A percentile compares a stretch with the other conserved stretches of the same genome.
These are phyloP conservation scores for Drosophila eugracilis DNA, from an alignment of 1,140 invertebrate species.

Conservation along the genomic window DNA sequence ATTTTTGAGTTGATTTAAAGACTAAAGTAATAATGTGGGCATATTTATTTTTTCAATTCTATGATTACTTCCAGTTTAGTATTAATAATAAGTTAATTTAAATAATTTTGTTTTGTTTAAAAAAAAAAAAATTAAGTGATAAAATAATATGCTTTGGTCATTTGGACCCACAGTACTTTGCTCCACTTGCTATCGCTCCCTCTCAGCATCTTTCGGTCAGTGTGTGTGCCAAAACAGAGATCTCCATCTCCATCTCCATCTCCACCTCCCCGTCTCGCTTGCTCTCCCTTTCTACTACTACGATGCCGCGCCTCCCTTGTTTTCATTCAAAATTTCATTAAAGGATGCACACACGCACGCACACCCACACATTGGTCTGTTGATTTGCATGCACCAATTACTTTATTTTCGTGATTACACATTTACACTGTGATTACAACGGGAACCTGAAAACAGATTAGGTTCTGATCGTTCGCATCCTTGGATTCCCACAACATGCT, in stretches of 20 bases:
- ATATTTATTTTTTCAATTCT: too few relatives aligned
- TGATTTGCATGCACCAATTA: slow-evolving; percentile 78
- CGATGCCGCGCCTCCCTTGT: slow-evolving; percentile 38
- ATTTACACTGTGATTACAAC: slow-evolving; percentile 66
- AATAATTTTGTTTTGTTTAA: not conserved
- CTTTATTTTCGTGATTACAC: slow-evolving; percentile 67
- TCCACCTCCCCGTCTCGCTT: slow-evolving; percentile 25
- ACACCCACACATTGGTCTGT: slow-evolving; percentile 10
- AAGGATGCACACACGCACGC: slow-evolving; percentile 55
- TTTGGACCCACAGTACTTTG: slow-evolving; percentile 29
- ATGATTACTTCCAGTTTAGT: too few relatives aligned
- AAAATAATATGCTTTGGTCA: not conserved
- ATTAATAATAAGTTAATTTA: too few relatives aligned
- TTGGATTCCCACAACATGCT: slow-evolving; percentile 79
- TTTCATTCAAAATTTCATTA: slow-evolving; percentile 77
- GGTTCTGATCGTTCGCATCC: slow-evolving; percentile 60
- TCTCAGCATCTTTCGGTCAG: slow-evolving; percentile 15
- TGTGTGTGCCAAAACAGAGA: slow-evolving; percentile 64
- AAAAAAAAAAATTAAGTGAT: too few relatives aligned
- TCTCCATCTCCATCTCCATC: slow-evolving; percentile 44
- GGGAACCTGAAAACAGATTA: slow-evolving; percentile 80
- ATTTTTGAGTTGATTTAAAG: not conserved
- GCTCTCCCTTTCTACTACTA: slow-evolving; percentile 14
- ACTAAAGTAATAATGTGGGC: not conserved
- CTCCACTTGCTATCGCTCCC: slow-evolving; percentile 55